A percentile compares a stretch with the other conserved stretches of the same genome.
Evolutionary conservation across 2,888 invertebrate genomes (phyloP).

Genomic region (Autographa pulchrina): DNA sequence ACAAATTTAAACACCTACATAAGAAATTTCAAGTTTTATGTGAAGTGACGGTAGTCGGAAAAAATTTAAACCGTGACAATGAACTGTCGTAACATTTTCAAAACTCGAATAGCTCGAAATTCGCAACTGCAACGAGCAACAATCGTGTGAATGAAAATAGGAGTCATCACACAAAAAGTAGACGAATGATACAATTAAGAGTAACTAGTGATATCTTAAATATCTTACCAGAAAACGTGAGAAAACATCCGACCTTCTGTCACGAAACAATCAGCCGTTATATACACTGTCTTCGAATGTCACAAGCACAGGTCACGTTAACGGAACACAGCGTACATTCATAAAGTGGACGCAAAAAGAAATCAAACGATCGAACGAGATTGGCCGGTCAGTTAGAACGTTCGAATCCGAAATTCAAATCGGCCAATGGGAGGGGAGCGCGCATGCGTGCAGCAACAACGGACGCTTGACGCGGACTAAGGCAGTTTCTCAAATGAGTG

Average conservation of each 20-base stretch:
- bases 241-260: constrained; percentile 82
- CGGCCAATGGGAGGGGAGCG: constrained; percentile 69
- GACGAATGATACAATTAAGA: constrained; percentile 70
- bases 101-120: constrained; percentile 48
- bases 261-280: constrained; percentile 64
- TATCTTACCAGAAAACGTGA: constrained; percentile 79
- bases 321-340: constrained; percentile 79
- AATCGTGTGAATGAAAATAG: constrained; percentile 59
- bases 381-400: constrained; percentile 79
- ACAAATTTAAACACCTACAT: constrained; percentile 1
- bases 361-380: constrained; percentile 83
- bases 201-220: constrained; percentile 67
- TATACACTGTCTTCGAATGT: constrained; percentile 75
- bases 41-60: constrained; percentile 9
- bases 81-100: constrained; percentile 56
- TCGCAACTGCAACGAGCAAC: constrained; percentile 45
- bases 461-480: constrained; percentile 82
- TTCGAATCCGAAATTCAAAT: constrained; percentile 80
- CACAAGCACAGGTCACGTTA: constrained; percentile 81
- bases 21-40: constrained; percentile 10
- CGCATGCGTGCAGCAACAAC: constrained; percentile 77
- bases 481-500: constrained; percentile 84
- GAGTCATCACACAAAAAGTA: constrained; percentile 57
- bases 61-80: constrained; percentile 61
- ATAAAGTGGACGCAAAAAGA: constrained; percentile 81